Evolutionary conservation across 2,797 vertebrate genomes (phyloP).

Genomic region (Cossypha dichroa): DNA sequence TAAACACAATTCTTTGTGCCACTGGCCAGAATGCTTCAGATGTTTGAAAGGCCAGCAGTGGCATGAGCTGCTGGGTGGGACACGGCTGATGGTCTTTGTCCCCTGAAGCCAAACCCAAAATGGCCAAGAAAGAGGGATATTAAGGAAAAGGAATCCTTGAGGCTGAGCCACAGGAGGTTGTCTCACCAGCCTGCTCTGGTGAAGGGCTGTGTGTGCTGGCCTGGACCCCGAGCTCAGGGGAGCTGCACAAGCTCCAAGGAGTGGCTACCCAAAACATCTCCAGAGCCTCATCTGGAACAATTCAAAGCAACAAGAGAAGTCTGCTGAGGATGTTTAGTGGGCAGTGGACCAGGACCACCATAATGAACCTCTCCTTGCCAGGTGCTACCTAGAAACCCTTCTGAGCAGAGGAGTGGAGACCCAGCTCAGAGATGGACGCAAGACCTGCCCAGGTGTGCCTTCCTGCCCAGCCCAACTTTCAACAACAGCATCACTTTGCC

Average conservation of each 20-base stretch:
- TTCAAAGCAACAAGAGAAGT: background rate
- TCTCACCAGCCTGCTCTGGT: background rate
- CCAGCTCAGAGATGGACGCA: background rate
- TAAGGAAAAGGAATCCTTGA: background rate
- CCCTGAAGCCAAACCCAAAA: constrained; percentile 27
- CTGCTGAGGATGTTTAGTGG: background rate
- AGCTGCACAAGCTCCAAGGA: background rate
- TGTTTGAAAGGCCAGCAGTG: background rate
- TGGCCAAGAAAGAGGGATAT: background rate
- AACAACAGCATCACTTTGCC: background rate
- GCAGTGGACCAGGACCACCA: background rate
- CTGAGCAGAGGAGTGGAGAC: background rate
- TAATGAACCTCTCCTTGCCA: background rate
- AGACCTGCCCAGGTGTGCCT: background rate
- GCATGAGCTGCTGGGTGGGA: constrained; percentile 5
- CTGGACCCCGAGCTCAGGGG: background rate
- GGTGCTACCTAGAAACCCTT: background rate
- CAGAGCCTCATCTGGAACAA: background rate
- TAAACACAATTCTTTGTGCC: constrained; percentile 57
- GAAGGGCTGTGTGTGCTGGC: rapidly evolving
- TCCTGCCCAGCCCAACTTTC: background rate
- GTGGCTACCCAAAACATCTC: background rate
- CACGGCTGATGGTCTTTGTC: background rate
- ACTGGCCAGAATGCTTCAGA: constrained; percentile 42
- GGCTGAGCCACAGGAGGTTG: background rate